Conservation (phyloP, 2,797 vertebrate genomes). For the Lophius americanus region DNA sequence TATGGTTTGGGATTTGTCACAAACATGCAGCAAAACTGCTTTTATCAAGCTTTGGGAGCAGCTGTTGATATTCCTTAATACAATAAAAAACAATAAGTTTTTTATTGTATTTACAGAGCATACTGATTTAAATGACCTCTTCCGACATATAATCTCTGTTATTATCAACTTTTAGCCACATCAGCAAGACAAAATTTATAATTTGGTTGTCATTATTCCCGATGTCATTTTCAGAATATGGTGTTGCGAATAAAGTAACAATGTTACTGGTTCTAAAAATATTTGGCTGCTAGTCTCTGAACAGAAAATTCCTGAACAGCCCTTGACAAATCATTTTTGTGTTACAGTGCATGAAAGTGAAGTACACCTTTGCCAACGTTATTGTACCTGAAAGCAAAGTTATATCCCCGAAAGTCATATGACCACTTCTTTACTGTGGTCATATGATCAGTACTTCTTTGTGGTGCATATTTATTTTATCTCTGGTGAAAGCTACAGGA, state of each 20-base stretch:
- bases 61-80: constrained; percentile 1
- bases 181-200: no score
- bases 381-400: no score
- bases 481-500: no score
- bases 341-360: neutral
- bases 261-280: constrained; percentile 27
- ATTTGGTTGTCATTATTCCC: constrained; percentile 18
- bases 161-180: no score
- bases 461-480: no score
- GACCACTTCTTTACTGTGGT: no score
- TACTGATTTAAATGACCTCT: no score
- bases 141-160: no score
- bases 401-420: no score
- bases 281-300: constrained; percentile 27
- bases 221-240: constrained; percentile 26
- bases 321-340: constrained; percentile 10
- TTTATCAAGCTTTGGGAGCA: neutral
- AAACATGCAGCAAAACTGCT: neutral
- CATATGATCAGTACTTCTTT: no score
- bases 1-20: neutral
- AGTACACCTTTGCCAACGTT: no score
- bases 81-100: no score
- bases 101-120: neutral
- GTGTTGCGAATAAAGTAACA: constrained; percentile 31
- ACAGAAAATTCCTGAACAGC: constrained; percentile 15